Conservation (phyloP, 2,113 vertebrate species). For the Australoheros scitulus region DNA sequence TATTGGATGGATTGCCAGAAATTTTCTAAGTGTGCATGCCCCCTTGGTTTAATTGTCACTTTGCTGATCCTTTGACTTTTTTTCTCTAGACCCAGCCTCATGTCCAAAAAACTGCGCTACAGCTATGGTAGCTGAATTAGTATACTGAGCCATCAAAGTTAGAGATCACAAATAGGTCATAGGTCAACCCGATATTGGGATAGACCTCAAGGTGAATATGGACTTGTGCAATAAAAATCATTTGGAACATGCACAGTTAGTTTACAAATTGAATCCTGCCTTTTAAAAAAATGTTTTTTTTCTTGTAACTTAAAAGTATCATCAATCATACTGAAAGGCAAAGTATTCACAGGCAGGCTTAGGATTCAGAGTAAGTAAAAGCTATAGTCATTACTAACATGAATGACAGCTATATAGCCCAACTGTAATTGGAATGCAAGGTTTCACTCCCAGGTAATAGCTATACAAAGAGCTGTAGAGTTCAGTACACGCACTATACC, state of each 20-base stretch:
- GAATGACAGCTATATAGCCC: conserved; percentile 65
- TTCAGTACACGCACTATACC: conserved; percentile 44
- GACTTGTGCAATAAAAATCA: conserved; percentile 1
- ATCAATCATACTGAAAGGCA: conserved; percentile 58
- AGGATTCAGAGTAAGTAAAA: conserved; percentile 43
- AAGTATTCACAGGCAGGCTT: conserved; percentile 28
- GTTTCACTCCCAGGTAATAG: conserved; percentile 61
- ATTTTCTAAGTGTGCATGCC: background rate
- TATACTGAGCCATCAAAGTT: background rate
- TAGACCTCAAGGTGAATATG: background rate
- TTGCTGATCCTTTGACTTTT: too few relatives aligned
- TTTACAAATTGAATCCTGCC: background rate
- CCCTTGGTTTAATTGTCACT: background rate
- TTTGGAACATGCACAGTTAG: background rate
- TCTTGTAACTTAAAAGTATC: conserved; percentile 20
- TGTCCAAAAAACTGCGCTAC: background rate
- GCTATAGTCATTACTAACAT: conserved; percentile 56
- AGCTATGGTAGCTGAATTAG: background rate
- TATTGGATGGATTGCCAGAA: background rate
- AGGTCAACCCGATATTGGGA: background rate
- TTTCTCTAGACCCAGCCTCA: background rate
- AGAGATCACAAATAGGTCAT: background rate
- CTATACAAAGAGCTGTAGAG: conserved; percentile 56
- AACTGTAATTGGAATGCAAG: conserved; percentile 66
- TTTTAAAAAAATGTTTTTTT: background rate